Conservation (phyloP, 2,797 vertebrate species). For the Meriones psammophilus region DNA sequence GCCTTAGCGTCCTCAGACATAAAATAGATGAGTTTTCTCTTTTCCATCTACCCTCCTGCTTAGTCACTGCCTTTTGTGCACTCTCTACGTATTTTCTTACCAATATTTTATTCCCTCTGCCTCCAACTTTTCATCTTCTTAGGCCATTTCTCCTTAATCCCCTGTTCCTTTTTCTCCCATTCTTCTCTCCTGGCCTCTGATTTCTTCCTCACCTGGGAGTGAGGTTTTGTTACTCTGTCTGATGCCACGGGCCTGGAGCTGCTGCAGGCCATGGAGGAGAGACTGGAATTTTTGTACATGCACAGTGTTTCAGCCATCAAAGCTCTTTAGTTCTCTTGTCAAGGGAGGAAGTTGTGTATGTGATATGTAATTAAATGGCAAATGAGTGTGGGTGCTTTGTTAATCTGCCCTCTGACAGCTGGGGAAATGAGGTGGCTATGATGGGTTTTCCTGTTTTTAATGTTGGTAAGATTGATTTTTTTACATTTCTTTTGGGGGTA, state of each 20-base stretch:
- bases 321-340: background rate
- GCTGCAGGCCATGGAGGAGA: background rate
- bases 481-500: background rate
- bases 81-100: background rate
- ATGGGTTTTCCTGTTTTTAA: constrained; percentile 6
- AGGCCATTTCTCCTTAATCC: background rate
- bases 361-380: background rate
- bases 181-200: background rate
- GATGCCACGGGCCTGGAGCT: background rate
- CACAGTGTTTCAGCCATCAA: background rate
- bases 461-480: constrained; percentile 53
- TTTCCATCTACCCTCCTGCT: background rate
- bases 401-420: background rate
- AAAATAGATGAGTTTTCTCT: background rate
- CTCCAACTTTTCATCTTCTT: background rate
- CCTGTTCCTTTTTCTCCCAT: background rate
- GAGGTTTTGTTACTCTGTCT: background rate
- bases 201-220: background rate
- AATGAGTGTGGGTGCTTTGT: background rate
- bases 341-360: background rate
- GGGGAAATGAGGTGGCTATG: background rate
- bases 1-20: constrained; percentile 15
- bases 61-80: too few relatives aligned
- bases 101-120: background rate
- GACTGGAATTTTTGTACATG: background rate